Evolutionary conservation across 35 echinoderm and acorn worm genomes (phyloP), one percentile per base, ranked within the genome.

Genomic region (Hemicentrotus pulcherrimus): DNA sequence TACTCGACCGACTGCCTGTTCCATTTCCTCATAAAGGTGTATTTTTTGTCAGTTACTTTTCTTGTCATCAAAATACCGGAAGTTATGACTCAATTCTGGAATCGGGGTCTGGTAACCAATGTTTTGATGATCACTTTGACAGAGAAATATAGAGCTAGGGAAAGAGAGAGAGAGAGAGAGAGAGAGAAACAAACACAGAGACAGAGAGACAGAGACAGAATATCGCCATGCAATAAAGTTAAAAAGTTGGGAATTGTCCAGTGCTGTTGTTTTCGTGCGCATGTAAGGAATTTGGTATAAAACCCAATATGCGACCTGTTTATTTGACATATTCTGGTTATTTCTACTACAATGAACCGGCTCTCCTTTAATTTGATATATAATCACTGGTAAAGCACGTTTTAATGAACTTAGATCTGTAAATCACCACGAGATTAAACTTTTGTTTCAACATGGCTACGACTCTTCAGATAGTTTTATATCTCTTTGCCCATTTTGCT

Each of bases 81-180:
- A 93, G 46, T 12, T 58, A 11, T 93, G 91, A 93, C 46, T 93
- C 91, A 93, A 31, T 28, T 93, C 91, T 93, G 91, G 46, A 19
- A 93, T 58, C 91, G 45, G 46, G 11, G 48, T 93, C 91, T 48
- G 45, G 46, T 58, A 47, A 93, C 48, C 48, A 93, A 46, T 93
- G 91, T 93, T 93, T 93, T 93, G 30, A 48, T 93, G 48, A 47
- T n/a, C 13, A 47, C 24, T 93, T 32, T 22, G 46, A 22, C 48
- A 93, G 4, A 32, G 91, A 31, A 55, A 47, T n/a, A 14, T 19
- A 12, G 91, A 93, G 48, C 15, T 13, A 14, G 46, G 6, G 48
- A 58, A 46, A 31, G 48, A 31, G 91, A 46, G 30, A 48, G 32
- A 31, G 13, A 31, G 10, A 46, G 41, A n/a, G 22, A 33, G 0